Evolutionary conservation across 30 jellyfish, hydroid and myxozoan species (phyloP).

Genomic region (Pelagia noctiluca): DNA sequence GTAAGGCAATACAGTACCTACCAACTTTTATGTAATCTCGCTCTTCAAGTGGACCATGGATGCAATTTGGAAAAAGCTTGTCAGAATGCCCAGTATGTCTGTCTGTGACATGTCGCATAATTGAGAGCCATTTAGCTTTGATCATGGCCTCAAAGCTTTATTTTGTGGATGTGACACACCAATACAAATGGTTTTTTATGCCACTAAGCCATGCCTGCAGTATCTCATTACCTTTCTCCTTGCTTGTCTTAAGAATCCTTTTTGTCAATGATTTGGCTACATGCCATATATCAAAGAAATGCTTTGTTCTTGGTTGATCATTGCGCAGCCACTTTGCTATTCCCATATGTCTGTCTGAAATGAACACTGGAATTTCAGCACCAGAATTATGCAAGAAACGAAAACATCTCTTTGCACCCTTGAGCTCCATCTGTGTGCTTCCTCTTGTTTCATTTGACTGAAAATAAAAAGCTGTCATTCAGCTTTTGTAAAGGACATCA

Average conservation of each 20-base stretch:
- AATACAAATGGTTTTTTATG: constrained; percentile 25
- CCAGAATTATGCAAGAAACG: constrained; percentile 9
- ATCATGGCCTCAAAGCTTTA: constrained; percentile 15
- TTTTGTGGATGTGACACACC: constrained; percentile 39
- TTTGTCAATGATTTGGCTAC: constrained; percentile 34
- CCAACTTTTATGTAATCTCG: constrained; percentile 34
- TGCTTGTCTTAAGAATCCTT: constrained; percentile 6
- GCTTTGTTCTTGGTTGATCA: background rate
- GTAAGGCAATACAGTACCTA: no score
- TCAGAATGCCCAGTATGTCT: constrained; percentile 35
- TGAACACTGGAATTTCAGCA: background rate
- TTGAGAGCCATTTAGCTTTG: background rate
- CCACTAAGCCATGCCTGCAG: constrained; percentile 9
- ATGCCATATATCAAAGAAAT: constrained; percentile 47
- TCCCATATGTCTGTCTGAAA: constrained; percentile 30
- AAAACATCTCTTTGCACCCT: constrained; percentile 42
- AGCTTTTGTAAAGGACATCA: no score
- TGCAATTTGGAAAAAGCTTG: constrained; percentile 20
- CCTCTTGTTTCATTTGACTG: constrained; percentile 33
- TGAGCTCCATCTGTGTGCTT: constrained; percentile 6
- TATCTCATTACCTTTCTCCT: constrained; percentile 22
- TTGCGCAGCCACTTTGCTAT: constrained; percentile 35
- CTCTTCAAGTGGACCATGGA: constrained; percentile 46
- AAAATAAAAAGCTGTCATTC: no score
- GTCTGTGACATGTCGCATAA: constrained; percentile 40